Evolutionary conservation across 2,113 vertebrate species (phyloP), one percentile per base, ranked within the genome.

Genomic region (Xyrauchen texanus): DNA sequence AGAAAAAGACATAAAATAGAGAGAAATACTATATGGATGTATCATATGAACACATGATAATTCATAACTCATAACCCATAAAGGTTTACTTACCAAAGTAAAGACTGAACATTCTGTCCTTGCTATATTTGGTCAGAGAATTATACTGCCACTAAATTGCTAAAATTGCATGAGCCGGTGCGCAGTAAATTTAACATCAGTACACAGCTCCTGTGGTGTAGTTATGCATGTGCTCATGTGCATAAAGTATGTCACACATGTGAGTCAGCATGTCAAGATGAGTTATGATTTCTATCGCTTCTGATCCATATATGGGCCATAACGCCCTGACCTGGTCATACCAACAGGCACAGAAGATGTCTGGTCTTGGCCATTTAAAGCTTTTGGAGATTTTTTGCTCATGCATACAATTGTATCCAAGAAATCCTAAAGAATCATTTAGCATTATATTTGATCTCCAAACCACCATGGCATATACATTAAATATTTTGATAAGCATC

Each of bases 141-240:
- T 68, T 78, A 74, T 15, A 68, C 68, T 47, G 53, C 62, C 44
- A 52, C 16, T 55, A 52, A 8, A 75, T 8, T 68, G 52, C 67
- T 66, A 68, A 62, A 75, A 67, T 62, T 46, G 15, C 66, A 63
- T 74, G 44, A 71, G 52, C 13, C 66, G 45, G 0, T 83, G 80
- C 66, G 53, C 75, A 67, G 67, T 52, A 51, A 34, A 87, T 88
- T 81, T 81, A 82, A 90, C 88, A 88, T 85, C 44, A 82, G 57
- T 77, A 78, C 58, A 47, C 46, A 21, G 34, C 13, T 44, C 62
- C 73, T 44, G 73, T 45, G 61, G 79, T 68, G 82, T 78, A 57
- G 62, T 49, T 88, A 86, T 72, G 47, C 61, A 86, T 72, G 47
- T 64, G 60, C 80, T 88, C 85, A 80, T 62, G 49, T 76, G 70